Base-by-base conservation (phyloP, 1,140 invertebrate genomes). In the Zaprionus camerounensis region DNA sequence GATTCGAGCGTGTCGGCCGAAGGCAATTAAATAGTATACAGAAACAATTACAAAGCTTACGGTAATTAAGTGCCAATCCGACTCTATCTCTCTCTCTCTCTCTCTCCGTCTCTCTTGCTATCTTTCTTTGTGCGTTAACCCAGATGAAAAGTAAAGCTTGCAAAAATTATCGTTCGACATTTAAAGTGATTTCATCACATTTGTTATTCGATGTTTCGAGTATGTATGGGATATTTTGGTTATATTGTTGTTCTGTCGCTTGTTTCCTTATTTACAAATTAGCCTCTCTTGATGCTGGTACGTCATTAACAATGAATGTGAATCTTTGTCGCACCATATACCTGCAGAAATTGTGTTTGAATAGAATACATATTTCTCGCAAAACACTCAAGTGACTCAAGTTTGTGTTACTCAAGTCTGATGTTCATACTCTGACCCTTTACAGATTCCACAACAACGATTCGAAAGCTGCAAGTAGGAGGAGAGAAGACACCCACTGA, bases 151-250 rank as follows among this genome's bases (percentile, higher is more conserved):
- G 67, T 65, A 65, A 63, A 65, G 36, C 22, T 57, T 31, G 55
- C 55, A 34, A 76, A 82, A 70, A 7, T 9, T n/a, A 17, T 17
- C 41, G n/a, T 17, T 80, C 62, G 75, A 49, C 65, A 71, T 83
- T 86, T 90, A 88, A 84, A 81, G 72, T 67, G 78, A 90, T 88
- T 90, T 88, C 85, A 81, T 90, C 81, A 88, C 78, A 75, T 81
- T 81, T 67, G 72, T 72, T 65, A 56, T 38, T 58, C 67, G 28
- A 56, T 70, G 28, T 63, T 82, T 86, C 74, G 72, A 67, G 77
- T 87, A 82, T 82, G 49, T 63, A 59, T 56, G 51, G 63, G 71
- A 78, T 77, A 80, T 61, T 59, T 55, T 44, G 61, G 58, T 56
- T 5, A 51, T 26, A 13, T 38, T 61, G 46, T 71, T 64, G 53